A percentile compares a stretch with the other conserved stretches of the same genome.
Evolutionary conservation across 2,113 vertebrate species (phyloP).

Genomic region (Carettochelys insculpta): DNA sequence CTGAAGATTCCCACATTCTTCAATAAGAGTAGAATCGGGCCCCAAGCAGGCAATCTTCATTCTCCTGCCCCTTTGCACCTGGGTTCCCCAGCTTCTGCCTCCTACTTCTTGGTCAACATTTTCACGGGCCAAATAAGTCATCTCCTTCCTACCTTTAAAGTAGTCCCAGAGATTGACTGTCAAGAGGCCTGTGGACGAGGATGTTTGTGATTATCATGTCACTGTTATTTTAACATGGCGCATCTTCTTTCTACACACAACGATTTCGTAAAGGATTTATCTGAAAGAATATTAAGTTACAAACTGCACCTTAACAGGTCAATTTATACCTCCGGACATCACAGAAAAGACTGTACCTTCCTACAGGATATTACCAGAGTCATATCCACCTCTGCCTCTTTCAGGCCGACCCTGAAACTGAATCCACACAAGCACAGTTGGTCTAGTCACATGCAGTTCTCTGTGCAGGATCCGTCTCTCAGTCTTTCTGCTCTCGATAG

Average conservation of each 20-base stretch:
- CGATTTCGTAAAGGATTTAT: not conserved
- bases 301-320: not conserved
- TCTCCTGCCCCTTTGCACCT: fast-evolving
- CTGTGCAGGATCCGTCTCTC: not conserved
- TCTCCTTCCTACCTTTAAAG: fast-evolving
- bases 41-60: not conserved
- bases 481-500: not conserved
- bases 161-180: not conserved
- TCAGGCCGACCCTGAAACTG: not conserved
- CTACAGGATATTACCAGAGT: not conserved
- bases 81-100: not conserved
- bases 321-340: not conserved
- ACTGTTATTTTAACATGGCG: not conserved
- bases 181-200: not conserved
- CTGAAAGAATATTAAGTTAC: not conserved
- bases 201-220: fast-evolving
- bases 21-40: not conserved
- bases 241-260: not conserved
- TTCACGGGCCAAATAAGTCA: not conserved
- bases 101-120: not conserved
- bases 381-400: not conserved
- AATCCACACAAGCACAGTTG: not conserved
- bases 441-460: not conserved
- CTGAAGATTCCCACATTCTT: fast-evolving
- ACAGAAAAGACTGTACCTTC: not conserved